Base-by-base conservation (phyloP, 2,113 vertebrate genomes). In the Gopherus flavomarginatus region DNA sequence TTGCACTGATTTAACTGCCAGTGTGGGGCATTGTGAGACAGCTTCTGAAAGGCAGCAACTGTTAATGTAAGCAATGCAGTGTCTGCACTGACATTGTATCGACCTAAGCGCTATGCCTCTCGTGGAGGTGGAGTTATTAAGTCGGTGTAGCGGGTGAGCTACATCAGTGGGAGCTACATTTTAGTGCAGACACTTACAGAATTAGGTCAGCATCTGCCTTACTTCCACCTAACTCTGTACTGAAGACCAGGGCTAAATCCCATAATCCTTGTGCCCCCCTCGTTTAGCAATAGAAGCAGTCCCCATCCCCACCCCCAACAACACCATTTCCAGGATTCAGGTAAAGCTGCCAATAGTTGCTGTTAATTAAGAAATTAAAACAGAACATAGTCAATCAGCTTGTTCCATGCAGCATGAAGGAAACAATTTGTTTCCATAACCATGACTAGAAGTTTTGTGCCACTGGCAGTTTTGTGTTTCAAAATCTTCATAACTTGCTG, bases 291-390 rank as follows among this genome's bases (percentile, higher is more conserved):
- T 3, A 44, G n/a, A 57, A 27, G 35, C 81, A 54, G 35, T 94
- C 69, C 77, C 9, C 24, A 27, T 50, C 22, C 8, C 92, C 94
- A 17, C 5, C 57, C 6, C 13, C 16, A 19, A 88, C 16, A 6
- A 6, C 7, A 17, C 4, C 35, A n/a, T 89, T 86, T 83, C 77
- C 50, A 89, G 47, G 22, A 89, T 80, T 54, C 6, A 5, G 27
- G 50, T 89, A 53, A 86, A 82, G 49, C 84, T 86, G 56, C 88
- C 86, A 97, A 82, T 26, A 95, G 81, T 29, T 49, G 38, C 69
- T 90, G 50, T 82, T 11, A 85, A n/a, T 50, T 62, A 81, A 86
- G 85, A 92, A 83, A n/a, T 53, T 62, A 81, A 86, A 87, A 94
- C 47, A 72, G 88, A 95, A 79, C 13, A 82, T 1, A 0, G 91